phyloP scores from a whole-genome alignment of 2,113 vertebrate species.

The Heterotis niloticus region DNA sequence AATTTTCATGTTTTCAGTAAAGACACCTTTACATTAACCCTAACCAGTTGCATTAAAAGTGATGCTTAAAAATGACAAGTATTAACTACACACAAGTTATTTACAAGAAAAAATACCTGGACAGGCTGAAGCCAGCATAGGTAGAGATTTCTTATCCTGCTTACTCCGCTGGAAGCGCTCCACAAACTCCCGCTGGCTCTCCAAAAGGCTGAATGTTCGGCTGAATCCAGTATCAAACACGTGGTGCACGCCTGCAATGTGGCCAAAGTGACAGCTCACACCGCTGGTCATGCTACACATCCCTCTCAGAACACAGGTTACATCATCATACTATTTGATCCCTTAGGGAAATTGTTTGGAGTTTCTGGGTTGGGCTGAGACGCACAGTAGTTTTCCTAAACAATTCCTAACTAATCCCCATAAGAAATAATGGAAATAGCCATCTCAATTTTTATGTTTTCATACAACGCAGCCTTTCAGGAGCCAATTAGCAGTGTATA shows the following conservation, averaged over 20 bases:
- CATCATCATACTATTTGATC: too few relatives aligned
- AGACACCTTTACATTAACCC: not conserved
- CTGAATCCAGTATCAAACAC: constrained; percentile 91
- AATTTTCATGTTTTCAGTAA: not conserved
- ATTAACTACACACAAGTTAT: too few relatives aligned
- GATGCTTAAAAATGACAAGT: not conserved
- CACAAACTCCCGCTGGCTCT: constrained; percentile 87
- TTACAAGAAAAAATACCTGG: constrained; percentile 69
- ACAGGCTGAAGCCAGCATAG: constrained; percentile 86
- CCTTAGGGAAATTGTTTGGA: too few relatives aligned
- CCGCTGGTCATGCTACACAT: not conserved
- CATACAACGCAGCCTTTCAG: too few relatives aligned
- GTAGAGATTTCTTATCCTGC: constrained; percentile 67
- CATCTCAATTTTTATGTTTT: too few relatives aligned
- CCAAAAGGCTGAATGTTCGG: constrained; percentile 87
- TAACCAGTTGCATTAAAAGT: too few relatives aligned
- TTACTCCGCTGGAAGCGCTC: constrained; percentile 70
- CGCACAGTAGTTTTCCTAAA: too few relatives aligned
- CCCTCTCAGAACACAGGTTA: too few relatives aligned
- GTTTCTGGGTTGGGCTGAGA: too few relatives aligned
- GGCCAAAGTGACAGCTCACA: constrained; percentile 5
- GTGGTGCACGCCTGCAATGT: constrained; percentile 75
- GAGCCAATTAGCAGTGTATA: too few relatives aligned
- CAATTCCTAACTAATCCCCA: too few relatives aligned
- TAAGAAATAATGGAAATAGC: too few relatives aligned